Evolutionary conservation across 1,140 invertebrate species (phyloP).

Genomic region (Drosophila leontia): DNA sequence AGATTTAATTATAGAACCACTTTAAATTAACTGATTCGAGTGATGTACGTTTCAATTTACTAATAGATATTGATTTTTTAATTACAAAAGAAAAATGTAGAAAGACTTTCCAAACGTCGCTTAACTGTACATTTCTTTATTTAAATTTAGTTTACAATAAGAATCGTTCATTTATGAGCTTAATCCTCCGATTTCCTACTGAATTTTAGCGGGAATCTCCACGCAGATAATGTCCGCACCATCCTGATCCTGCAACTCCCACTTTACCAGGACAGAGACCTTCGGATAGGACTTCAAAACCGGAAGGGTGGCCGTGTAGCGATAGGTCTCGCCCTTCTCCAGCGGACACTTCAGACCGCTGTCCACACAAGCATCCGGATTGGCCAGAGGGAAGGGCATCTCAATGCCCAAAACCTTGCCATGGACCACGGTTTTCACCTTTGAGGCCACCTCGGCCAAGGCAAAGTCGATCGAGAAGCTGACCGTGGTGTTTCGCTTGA

Average conservation of each 20-base stretch:
- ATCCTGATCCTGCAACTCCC: slow-evolving; percentile 88
- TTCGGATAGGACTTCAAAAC: slow-evolving; percentile 89
- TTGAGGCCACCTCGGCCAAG: slow-evolving; percentile 62
- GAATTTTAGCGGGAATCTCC: slow-evolving; percentile 88
- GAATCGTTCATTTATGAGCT: neutral
- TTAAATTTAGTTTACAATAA: slow-evolving; percentile 42
- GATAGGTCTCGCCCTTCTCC: slow-evolving; percentile 86
- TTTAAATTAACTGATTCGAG: neutral
- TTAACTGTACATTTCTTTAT: slow-evolving; percentile 25
- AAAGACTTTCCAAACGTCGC: neutral
- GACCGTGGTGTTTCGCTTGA: slow-evolving; percentile 87
- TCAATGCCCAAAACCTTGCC: slow-evolving; percentile 89
- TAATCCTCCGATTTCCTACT: slow-evolving; percentile 60
- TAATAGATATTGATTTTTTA: neutral
- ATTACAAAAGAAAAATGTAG: neutral
- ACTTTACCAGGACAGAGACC: slow-evolving; percentile 89
- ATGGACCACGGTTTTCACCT: slow-evolving; percentile 88
- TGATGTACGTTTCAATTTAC: neutral
- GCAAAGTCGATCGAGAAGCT: slow-evolving; percentile 87
- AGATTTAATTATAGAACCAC: neutral
- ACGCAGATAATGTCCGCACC: slow-evolving; percentile 88
- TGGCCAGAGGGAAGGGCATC: slow-evolving; percentile 89
- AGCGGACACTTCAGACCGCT: slow-evolving; percentile 89
- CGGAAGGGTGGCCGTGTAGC: slow-evolving; percentile 87
- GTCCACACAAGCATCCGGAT: slow-evolving; percentile 89